Conservation (phyloP, 1,140 invertebrate genomes). For the Centruroides sculpturatus region DNA sequence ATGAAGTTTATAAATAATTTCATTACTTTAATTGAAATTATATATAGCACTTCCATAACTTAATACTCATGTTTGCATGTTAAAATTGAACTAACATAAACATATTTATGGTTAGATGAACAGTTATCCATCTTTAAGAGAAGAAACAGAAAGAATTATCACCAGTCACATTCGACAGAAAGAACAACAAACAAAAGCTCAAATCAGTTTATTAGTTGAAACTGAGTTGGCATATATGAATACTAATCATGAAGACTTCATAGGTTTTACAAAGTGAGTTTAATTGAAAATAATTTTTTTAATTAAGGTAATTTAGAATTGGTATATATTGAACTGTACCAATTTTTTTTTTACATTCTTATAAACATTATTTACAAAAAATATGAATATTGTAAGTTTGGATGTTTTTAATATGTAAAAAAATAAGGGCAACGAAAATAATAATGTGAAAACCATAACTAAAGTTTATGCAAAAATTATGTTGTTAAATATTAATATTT, state of each 20-base stretch:
- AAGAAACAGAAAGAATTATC: slow-evolving; percentile 96
- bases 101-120: slow-evolving; percentile 46
- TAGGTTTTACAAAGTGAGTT: slow-evolving; percentile 94
- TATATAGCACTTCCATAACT: background rate
- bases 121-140: slow-evolving; percentile 82
- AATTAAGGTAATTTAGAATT: too few relatives aligned
- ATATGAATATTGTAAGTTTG: too few relatives aligned
- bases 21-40: background rate
- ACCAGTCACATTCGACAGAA: slow-evolving; percentile 80
- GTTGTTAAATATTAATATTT: too few relatives aligned
- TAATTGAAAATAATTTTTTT: background rate
- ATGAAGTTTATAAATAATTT: too few relatives aligned
- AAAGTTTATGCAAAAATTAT: too few relatives aligned
- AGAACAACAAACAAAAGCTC: slow-evolving; percentile 92
- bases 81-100: too few relatives aligned
- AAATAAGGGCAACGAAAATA: too few relatives aligned
- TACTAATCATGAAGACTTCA: slow-evolving; percentile 99
- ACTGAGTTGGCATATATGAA: slow-evolving; percentile 99
- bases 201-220: slow-evolving; percentile 83
- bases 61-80: slow-evolving; percentile 26
- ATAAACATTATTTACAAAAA: too few relatives aligned
- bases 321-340: too few relatives aligned
- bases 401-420: too few relatives aligned
- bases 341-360: too few relatives aligned
- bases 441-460: too few relatives aligned